Conservation (phyloP, 2,888 invertebrate species). For the Drosophila multiciliata region DNA sequence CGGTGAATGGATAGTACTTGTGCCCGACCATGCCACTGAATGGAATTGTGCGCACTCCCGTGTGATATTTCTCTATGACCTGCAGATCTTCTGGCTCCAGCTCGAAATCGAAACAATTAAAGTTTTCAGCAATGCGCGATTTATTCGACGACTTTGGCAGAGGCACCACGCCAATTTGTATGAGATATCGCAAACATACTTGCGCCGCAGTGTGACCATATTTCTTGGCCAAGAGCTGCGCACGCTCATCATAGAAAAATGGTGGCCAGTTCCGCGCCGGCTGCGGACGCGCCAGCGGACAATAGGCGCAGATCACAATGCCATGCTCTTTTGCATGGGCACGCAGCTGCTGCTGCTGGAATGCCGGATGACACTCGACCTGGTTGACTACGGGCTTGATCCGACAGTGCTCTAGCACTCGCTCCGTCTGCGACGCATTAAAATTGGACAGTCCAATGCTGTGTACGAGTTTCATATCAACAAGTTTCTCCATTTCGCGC, state of each 20-base stretch:
- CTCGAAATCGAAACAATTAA: constrained; percentile 87
- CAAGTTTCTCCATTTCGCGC: constrained; percentile 83
- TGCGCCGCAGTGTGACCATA: constrained; percentile 88
- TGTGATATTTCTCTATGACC: constrained; percentile 72
- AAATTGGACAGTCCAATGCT: constrained; percentile 84
- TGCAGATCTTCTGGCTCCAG: constrained; percentile 86
- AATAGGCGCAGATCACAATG: constrained; percentile 90
- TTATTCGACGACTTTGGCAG: constrained; percentile 87
- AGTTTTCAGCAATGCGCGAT: constrained; percentile 86
- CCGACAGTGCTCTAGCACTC: constrained; percentile 78
- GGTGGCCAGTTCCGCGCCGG: constrained; percentile 86
- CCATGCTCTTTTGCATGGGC: constrained; percentile 88
- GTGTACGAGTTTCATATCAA: constrained; percentile 78
- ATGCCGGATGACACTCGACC: constrained; percentile 84
- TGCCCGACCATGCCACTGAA: constrained; percentile 81
- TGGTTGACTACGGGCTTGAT: constrained; percentile 84
- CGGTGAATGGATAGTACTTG: constrained; percentile 82
- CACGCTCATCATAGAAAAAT: constrained; percentile 82
- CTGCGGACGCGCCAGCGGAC: constrained; percentile 89
- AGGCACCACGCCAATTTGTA: constrained; percentile 86
- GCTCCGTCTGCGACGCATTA: constrained; percentile 82
- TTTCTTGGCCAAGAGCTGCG: constrained; percentile 86
- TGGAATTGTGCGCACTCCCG: constrained; percentile 77
- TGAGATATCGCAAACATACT: constrained; percentile 87
- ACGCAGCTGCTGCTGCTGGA: constrained; percentile 86